Evolutionary conservation across 2,797 vertebrate genomes (phyloP), one percentile per base, ranked within the genome.

Genomic region (Poecilia velifera): DNA sequence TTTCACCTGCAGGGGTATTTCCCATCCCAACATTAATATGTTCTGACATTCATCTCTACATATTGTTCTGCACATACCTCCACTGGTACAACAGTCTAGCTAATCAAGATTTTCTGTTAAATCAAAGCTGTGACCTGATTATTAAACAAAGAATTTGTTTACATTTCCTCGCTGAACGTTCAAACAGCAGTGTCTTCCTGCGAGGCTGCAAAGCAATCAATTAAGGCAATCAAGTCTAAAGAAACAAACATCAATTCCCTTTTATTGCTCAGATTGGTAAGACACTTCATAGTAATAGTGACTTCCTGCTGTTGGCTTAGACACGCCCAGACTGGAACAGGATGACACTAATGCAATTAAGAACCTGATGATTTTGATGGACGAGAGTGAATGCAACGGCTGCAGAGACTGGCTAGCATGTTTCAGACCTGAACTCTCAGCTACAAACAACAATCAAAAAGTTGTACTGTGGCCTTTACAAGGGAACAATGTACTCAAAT

Each of bases 211-310:
- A 87, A 84, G 74, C 55, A 84, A 87, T 86, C 76, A 59, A 91
- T 89, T 75, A 73, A 68, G 62, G 80, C 41, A 79, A 89, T 87
- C 75, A 86, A 88, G 90, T 90, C 86, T 84, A 76, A 39, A 28
- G 14, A 28, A 74, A 73, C 76, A 77, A 82, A 81, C 68, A 81
- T 87, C 71, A 43, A 73, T 87, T 88, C 76, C 74, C 57, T 55
- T 71, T 76, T 82, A 81, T 78, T 87, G 86, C 86, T 88, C 86
- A 90, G 76, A 77, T 57, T 39, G 45, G 74, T 82, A 80, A 59
- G 76, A 89, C 83, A 70, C 18, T 78, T 90, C 64, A 87, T 91
- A 87, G 90, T 89, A 89, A 74, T 74, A 81, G 47, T 47, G 46
- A 79, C 57, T 46, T 74, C 75, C 72, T 87, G 72, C 72, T 78